Percentiles rank a stretch among this genome's conserved stretches.
phyloP scores from a whole-genome alignment of 92 coral and sea anemone genomes.

The Montipora capitata region DNA sequence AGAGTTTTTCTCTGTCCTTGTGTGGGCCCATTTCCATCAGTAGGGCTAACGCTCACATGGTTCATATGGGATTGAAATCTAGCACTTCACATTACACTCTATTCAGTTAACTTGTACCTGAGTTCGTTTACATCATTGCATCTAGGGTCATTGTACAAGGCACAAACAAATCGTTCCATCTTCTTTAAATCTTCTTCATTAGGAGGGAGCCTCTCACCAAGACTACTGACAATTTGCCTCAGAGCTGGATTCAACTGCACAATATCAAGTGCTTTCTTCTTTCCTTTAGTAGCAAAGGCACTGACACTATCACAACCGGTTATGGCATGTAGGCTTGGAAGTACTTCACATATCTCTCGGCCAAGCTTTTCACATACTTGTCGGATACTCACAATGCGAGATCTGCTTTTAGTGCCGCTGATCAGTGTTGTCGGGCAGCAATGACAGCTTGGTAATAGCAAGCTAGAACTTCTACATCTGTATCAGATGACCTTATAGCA shows the following conservation, averaged over 20 bases:
- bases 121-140: too few relatives aligned
- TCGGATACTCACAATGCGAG: slow-evolving; percentile 46
- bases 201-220: slow-evolving; percentile 68
- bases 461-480: slow-evolving; percentile 71
- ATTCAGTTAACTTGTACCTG: too few relatives aligned
- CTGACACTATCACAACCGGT: slow-evolving; percentile 79
- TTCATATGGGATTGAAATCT: too few relatives aligned
- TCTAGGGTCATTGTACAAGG: slow-evolving; percentile 74
- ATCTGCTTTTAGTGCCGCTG: slow-evolving; percentile 70
- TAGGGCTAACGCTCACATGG: too few relatives aligned
- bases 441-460: slow-evolving; percentile 60
- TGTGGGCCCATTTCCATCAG: too few relatives aligned
- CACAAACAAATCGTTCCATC: slow-evolving; percentile 58
- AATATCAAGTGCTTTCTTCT: slow-evolving; percentile 57
- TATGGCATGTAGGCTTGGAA: slow-evolving; percentile 75
- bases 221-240: slow-evolving; percentile 32
- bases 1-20: too few relatives aligned
- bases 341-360: slow-evolving; percentile 47
- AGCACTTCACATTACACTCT: too few relatives aligned
- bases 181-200: slow-evolving; percentile 28
- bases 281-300: slow-evolving; percentile 72
- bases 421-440: slow-evolving; percentile 54
- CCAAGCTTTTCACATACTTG: slow-evolving; percentile 70
- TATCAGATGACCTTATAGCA: slow-evolving; percentile 62
- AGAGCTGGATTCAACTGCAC: slow-evolving; percentile 41